These are phyloP conservation scores for Tangara arthus DNA, from an alignment of 2,797 vertebrate species.

Conservation along the genomic window DNA sequence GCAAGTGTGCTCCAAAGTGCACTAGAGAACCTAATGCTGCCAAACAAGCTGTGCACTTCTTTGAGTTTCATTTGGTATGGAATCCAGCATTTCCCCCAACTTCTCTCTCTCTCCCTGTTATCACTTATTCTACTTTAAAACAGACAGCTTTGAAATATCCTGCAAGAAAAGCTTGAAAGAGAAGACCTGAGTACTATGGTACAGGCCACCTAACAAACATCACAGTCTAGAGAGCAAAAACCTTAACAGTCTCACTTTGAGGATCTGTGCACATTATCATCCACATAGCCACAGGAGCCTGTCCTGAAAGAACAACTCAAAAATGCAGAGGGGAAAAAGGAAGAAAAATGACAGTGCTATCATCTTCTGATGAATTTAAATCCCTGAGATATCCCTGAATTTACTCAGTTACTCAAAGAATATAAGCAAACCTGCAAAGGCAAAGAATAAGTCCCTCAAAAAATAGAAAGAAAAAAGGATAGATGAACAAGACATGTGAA, in stretches of 20 bases:
- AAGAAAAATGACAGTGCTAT: not conserved
- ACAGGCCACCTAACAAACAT: not conserved
- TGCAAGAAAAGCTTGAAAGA: slow-evolving; percentile 14
- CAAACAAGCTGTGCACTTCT: not conserved
- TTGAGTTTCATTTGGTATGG: not conserved
- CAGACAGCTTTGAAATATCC: not conserved
- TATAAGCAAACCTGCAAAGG: not conserved
- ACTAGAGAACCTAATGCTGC: not conserved
- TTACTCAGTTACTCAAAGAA: not conserved
- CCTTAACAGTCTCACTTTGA: not conserved
- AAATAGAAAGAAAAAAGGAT: not conserved
- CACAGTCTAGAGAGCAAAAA: not conserved
- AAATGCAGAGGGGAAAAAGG: not conserved
- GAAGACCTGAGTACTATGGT: not conserved
- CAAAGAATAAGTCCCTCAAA: not conserved
- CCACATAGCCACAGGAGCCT: not conserved
- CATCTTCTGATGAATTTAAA: not conserved
- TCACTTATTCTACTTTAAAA: not conserved
- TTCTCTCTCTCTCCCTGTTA: not conserved
- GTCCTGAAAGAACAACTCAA: not conserved
- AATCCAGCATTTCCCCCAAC: not conserved
- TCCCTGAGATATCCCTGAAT: not conserved
- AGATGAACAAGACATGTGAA: not conserved
- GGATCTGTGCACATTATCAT: not conserved
- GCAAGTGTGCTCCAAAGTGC: not conserved